Percentiles rank a stretch among this genome's conserved stretches.
Evolutionary conservation across 2,797 vertebrate species (phyloP).

Genomic region (Cottoperca gobio): DNA sequence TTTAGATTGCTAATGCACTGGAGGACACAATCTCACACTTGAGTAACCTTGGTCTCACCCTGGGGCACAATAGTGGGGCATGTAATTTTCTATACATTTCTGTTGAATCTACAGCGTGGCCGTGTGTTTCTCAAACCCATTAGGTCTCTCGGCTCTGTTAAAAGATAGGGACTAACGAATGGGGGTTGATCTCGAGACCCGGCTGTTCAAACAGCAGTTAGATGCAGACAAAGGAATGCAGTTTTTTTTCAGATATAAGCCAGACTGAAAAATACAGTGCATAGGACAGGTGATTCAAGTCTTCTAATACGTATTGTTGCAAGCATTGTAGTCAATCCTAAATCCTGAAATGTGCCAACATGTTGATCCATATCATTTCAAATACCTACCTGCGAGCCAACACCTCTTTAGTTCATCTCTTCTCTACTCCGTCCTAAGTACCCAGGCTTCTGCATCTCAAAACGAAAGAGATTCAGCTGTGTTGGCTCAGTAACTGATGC

Average conservation of each 20-base stretch:
- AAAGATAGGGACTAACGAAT: constrained; percentile 25
- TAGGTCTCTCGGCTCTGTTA: constrained; percentile 39
- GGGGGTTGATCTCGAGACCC: constrained; percentile 30
- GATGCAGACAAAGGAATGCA: constrained; percentile 43
- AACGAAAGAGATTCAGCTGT: background rate
- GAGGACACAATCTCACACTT: constrained; percentile 77
- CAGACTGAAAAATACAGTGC: background rate
- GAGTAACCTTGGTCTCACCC: constrained; percentile 71
- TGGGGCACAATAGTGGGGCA: constrained; percentile 43
- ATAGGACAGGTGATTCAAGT: constrained; percentile 1
- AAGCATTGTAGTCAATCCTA: background rate
- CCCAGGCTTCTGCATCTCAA: background rate
- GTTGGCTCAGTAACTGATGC: constrained; percentile 16
- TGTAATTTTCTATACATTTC: constrained; percentile 76
- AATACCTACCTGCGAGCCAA: background rate
- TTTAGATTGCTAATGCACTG: constrained; percentile 66
- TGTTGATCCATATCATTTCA: background rate
- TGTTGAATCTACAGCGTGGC: constrained; percentile 56
- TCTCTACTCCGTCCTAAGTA: background rate
- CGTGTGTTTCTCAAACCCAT: constrained; percentile 53
- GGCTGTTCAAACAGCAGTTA: constrained; percentile 17
- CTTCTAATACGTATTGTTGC: background rate
- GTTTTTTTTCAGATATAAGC: constrained; percentile 21
- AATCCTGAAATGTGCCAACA: background rate
- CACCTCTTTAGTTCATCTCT: background rate